phyloP scores from a whole-genome alignment of 2,888 invertebrate genomes.

The Nudaria mundana region DNA sequence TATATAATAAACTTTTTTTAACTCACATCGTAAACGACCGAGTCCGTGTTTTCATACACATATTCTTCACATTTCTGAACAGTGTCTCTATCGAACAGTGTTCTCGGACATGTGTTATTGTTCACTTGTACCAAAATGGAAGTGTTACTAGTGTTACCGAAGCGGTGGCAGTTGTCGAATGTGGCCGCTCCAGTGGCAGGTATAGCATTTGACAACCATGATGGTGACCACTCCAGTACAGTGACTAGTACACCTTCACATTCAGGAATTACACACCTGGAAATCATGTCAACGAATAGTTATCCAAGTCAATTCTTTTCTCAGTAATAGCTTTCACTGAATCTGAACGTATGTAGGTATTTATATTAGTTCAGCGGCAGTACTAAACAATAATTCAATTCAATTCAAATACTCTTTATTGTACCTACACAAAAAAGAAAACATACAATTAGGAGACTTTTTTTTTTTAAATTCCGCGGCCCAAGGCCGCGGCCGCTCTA shows the following conservation, averaged over 20 bases:
- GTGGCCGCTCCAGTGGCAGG: conserved; percentile 48
- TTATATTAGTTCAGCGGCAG: too few species aligned
- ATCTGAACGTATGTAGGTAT: too few species aligned
- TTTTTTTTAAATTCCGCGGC: too few species aligned
- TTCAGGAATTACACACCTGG: conserved; percentile 53
- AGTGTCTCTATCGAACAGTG: conserved; percentile 42
- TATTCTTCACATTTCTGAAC: conserved; percentile 43
- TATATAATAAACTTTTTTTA: too few species aligned
- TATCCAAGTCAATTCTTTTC: too few species aligned
- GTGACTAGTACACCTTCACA: conserved; percentile 50
- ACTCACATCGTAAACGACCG: conserved; percentile 67
- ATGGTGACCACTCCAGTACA: conserved; percentile 45
- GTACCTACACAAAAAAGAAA: too few species aligned
- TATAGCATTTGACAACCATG: conserved; percentile 70
- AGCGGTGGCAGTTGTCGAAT: conserved; percentile 71
- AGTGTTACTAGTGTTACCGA: conserved; percentile 23
- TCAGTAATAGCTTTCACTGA: too few species aligned
- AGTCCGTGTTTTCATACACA: conserved; percentile 53
- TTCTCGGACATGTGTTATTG: conserved; percentile 44
- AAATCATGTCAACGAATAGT: too few species aligned
- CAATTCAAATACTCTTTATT: too few species aligned
- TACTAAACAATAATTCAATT: too few species aligned
- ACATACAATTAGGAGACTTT: too few species aligned
- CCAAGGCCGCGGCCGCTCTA: too few species aligned
- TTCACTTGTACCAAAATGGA: conserved; percentile 6